These are phyloP conservation scores for Nephila pilipes DNA, from an alignment of 1,140 invertebrate genomes.

Conservation along the genomic window DNA sequence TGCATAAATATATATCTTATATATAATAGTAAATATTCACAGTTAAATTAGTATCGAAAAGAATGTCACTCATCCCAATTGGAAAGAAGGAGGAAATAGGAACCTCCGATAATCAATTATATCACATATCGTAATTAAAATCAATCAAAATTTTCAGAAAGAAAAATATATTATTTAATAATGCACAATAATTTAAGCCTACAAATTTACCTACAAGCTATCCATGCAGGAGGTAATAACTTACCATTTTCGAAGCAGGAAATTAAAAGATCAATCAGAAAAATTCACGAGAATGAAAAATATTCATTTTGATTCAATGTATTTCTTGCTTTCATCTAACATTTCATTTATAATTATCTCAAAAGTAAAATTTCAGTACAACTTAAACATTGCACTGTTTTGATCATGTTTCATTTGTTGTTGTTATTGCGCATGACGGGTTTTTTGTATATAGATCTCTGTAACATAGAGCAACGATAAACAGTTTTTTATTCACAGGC, in stretches of 20 bases:
- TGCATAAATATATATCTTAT: too few species aligned
- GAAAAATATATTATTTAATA: not conserved
- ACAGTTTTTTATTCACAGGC: not conserved
- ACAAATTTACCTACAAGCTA: not conserved
- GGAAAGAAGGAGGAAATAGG: too few species aligned
- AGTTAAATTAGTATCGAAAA: too few species aligned
- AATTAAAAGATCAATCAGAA: not conserved
- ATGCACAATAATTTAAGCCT: conserved; percentile 26
- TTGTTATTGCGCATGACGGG: conserved; percentile 73
- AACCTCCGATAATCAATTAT: too few species aligned
- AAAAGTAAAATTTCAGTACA: not conserved
- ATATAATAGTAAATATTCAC: too few species aligned
- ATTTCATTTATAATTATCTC: not conserved
- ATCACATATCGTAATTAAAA: too few species aligned
- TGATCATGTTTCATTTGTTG: conserved; percentile 72
- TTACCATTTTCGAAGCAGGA: conserved; percentile 52
- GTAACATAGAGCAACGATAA: not conserved
- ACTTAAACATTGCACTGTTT: conserved; percentile 24
- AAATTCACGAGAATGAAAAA: not conserved
- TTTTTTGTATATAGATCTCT: conserved; percentile 63
- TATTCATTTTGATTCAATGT: not conserved
- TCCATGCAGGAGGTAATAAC: not conserved
- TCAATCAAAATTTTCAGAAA: too few species aligned
- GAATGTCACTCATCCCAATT: too few species aligned
- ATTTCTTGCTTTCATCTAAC: not conserved